Evolutionary conservation across 2,797 vertebrate genomes (phyloP), one percentile per base, ranked within the genome.

Genomic region (Pteropus rufus): DNA sequence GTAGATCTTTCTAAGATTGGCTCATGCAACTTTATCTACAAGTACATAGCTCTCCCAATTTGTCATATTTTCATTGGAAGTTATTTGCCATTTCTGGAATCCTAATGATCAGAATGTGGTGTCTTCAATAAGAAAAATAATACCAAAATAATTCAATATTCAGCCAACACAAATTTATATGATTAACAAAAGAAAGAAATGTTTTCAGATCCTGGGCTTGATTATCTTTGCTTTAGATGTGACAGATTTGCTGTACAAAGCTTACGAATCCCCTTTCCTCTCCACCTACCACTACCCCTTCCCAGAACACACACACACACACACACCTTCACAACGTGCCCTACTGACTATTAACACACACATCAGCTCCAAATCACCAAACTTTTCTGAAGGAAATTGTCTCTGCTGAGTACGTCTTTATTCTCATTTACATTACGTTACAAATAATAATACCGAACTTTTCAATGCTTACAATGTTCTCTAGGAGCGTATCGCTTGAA

Each of bases 381-480:
- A 41, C 26, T 96, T 96, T 85, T 75, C 92, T 75, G n/a, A 86
- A 15, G 29, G 31, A 96, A 93, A 16, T 69, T 23, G 86, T 49
- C n/a, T 93, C 16, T 54, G 94, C 11, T 19, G n/a, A 97, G 21
- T 5, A 2, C 60, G 56, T 26, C 52, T 97, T 98, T 97, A 85
- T 95, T 83, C 58, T 86, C 87, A 16, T 70, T 52, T 36, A 77
- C 39, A 41, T 87, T 94, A 52, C 70, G 39, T 80, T 94, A 96
- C 44, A 95, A 97, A 94, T 29, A 97, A 93, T 0, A 0, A 52
- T 19, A 79, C 52, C 76, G 86, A 88, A 29, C 29, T 58, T 81
- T 75, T 97, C 77, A 97, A 96, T 75, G 90, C 86, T 94, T 62
- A 95, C 83, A 96, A 54, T 73, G 89, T 93, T 98, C 93, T 85